These are phyloP conservation scores for Oryzias celebensis DNA, from an alignment of 2,113 vertebrate species.

Conservation along the genomic window DNA sequence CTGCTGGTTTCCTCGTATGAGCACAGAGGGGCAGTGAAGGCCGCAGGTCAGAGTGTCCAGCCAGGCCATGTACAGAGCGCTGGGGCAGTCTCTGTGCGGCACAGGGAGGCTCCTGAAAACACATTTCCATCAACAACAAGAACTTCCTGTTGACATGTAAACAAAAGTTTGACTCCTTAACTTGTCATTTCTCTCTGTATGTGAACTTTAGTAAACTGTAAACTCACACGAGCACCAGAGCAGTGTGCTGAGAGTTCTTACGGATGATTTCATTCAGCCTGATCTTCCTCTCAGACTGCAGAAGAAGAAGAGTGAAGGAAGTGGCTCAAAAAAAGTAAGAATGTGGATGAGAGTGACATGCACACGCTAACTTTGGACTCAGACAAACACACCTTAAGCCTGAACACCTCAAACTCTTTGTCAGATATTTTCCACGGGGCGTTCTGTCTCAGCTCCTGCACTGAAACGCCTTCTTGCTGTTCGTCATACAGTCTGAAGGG, in stretches of 20 bases:
- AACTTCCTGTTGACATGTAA: background rate
- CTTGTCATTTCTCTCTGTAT: no score
- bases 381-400: slow-evolving; percentile 62
- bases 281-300: slow-evolving; percentile 74
- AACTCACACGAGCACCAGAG: slow-evolving; percentile 79
- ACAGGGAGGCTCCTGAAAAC: slow-evolving; percentile 72
- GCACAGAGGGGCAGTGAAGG: slow-evolving; percentile 64
- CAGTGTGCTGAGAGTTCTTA: slow-evolving; percentile 72
- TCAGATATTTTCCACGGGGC: slow-evolving; percentile 67
- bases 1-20: slow-evolving; percentile 79
- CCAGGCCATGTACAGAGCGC: slow-evolving; percentile 77
- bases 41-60: slow-evolving; percentile 71
- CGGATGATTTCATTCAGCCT: slow-evolving; percentile 77
- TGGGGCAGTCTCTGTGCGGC: slow-evolving; percentile 66
- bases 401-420: slow-evolving; percentile 70
- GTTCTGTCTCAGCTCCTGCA: slow-evolving; percentile 39
- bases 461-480: slow-evolving; percentile 43
- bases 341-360: no score
- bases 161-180: slow-evolving; percentile 30
- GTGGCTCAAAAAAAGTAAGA: background rate
- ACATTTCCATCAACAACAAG: background rate
- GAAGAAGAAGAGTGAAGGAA: background rate
- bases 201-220: background rate
- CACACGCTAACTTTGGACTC: background rate
- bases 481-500: slow-evolving; percentile 68